phyloP scores from a whole-genome alignment of 2,113 vertebrate species.

The Stegastes partitus region DNA sequence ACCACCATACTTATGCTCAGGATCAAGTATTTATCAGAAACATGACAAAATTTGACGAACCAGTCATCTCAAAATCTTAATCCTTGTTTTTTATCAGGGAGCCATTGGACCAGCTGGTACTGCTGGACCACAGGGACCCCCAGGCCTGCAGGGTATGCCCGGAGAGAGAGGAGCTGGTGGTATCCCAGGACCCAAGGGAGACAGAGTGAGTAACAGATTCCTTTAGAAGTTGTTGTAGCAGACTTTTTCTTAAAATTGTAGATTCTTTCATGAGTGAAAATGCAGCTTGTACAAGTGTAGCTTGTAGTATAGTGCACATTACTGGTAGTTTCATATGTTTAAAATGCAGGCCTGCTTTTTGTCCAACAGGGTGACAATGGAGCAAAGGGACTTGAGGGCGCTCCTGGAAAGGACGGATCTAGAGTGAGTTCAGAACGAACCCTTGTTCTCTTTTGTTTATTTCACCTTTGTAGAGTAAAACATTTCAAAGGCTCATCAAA shows the following conservation, averaged over 20 bases:
- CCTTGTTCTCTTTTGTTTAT: not conserved
- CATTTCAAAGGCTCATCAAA: not conserved
- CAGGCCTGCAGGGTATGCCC: constrained; percentile 97
- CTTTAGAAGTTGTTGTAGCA: not conserved
- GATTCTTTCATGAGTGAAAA: not conserved
- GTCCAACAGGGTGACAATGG: constrained; percentile 91
- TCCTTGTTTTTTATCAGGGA: constrained; percentile 80
- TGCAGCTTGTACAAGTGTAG: not conserved
- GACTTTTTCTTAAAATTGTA: not conserved
- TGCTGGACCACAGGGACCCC: constrained; percentile 90
- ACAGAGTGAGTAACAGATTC: constrained; percentile 88
- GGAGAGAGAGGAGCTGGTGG: constrained; percentile 94
- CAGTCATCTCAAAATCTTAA: not conserved
- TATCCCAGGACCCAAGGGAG: constrained; percentile 94
- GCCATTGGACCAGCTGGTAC: constrained; percentile 90
- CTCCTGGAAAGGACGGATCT: constrained; percentile 93
- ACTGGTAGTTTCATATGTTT: not conserved
- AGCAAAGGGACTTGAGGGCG: constrained; percentile 95
- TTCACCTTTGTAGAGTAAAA: not conserved
- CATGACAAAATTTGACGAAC: not conserved
- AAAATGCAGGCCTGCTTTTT: constrained; percentile 17
- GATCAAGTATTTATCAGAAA: no score
- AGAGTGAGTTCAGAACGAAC: constrained; percentile 86
- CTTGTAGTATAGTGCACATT: not conserved
- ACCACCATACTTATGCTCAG: no score